Conservation (phyloP, 2,888 invertebrate genomes). For the Anorthoa munda region DNA sequence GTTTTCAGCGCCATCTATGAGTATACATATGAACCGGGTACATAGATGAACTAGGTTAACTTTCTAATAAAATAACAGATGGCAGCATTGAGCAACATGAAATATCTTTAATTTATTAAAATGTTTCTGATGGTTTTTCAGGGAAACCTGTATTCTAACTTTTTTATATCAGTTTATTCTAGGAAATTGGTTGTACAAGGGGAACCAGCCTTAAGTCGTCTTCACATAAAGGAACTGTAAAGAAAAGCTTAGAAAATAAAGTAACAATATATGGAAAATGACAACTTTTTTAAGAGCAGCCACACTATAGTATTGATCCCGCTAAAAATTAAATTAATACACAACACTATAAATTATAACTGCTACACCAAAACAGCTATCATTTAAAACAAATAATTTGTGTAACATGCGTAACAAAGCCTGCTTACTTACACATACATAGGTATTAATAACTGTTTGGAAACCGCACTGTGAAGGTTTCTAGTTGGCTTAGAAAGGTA, state of each 20-base stretch:
- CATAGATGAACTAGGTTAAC: neutral
- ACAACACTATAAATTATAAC: neutral
- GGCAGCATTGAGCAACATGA: neutral
- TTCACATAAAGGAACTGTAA: too few species aligned
- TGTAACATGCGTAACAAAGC: constrained; percentile 48
- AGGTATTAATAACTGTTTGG: constrained; percentile 22
- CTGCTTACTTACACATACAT: constrained; percentile 20
- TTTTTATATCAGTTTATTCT: neutral
- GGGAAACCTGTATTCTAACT: neutral
- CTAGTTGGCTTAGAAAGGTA: neutral
- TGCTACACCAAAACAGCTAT: constrained; percentile 7
- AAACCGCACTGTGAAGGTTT: constrained; percentile 32
- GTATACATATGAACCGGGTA: accelerated
- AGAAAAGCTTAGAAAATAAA: too few species aligned
- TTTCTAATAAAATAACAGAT: constrained; percentile 22
- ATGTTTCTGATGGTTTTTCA: neutral
- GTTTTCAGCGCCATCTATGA: constrained; percentile 40
- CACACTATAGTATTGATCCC: too few species aligned
- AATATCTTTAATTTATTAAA: too few species aligned
- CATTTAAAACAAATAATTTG: constrained; percentile 38
- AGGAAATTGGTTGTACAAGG: neutral
- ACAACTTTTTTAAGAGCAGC: neutral
- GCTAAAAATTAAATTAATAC: neutral
- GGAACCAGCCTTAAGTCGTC: neutral
- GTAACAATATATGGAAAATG: too few species aligned